These are phyloP conservation scores for Phylloscopus trochiloides DNA, from an alignment of 2,113 vertebrate species.

Conservation along the genomic window DNA sequence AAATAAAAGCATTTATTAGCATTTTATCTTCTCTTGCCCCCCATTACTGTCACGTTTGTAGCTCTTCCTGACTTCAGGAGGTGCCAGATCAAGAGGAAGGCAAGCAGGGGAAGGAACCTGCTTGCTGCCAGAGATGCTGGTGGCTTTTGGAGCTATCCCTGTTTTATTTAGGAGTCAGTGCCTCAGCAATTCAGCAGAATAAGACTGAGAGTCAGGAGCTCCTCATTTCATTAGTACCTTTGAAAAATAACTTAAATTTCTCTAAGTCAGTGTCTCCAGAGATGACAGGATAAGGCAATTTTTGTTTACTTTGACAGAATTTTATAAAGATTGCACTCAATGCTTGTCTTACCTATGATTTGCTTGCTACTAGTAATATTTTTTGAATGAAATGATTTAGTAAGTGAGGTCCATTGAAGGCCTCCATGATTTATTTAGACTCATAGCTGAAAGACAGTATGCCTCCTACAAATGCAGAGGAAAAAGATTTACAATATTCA, in stretches of 20 bases:
- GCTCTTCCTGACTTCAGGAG: not conserved
- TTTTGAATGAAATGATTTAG: not conserved
- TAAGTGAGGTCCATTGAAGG: not conserved
- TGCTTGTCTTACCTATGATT: not conserved
- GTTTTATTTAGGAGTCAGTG: not conserved
- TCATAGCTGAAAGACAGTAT: not conserved
- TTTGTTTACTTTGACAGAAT: not conserved
- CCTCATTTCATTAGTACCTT: not conserved
- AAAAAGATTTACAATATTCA: not conserved
- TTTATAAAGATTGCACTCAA: not conserved
- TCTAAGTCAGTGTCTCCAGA: not conserved
- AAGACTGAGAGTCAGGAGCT: not conserved
- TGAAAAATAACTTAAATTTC: not conserved
- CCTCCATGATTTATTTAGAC: not conserved
- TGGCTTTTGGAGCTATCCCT: not conserved
- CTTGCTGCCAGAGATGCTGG: not conserved
- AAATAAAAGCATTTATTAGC: not conserved
- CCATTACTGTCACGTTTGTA: too few species aligned
- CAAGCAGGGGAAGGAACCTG: not conserved
- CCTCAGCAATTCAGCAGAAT: not conserved
- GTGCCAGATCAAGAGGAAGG: not conserved
- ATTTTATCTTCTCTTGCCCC: not conserved
- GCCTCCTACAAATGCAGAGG: not conserved
- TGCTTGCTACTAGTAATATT: not conserved
- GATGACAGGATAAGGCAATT: not conserved